Conservation (phyloP, 2,888 invertebrate genomes). For the Drosophila paranaensis region DNA sequence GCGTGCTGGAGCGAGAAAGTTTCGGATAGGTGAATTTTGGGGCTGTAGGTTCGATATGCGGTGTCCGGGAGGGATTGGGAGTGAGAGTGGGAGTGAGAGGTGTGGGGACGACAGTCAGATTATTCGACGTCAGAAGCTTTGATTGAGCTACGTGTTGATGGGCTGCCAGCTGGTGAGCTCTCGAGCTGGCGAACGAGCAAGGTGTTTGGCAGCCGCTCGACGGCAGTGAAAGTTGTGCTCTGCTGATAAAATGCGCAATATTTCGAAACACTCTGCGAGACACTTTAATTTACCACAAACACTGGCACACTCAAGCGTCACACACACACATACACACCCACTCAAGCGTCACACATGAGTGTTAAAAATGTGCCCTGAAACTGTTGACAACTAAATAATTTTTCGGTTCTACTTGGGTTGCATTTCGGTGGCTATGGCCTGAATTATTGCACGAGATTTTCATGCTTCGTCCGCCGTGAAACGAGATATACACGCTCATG, state of each 20-base stretch:
- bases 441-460: constrained; percentile 46
- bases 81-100: no score
- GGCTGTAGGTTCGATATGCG: background rate
- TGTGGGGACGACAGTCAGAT: constrained; percentile 13
- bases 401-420: constrained; percentile 37
- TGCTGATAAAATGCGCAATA: constrained; percentile 54
- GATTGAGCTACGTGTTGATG: constrained; percentile 65
- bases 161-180: constrained; percentile 20
- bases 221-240: constrained; percentile 23
- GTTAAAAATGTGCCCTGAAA: constrained; percentile 40
- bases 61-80: background rate
- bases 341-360: constrained; percentile 1
- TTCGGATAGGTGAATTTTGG: constrained; percentile 38
- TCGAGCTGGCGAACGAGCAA: constrained; percentile 13
- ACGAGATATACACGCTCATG: constrained; percentile 59
- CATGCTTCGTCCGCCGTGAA: constrained; percentile 72
- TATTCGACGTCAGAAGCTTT: constrained; percentile 38
- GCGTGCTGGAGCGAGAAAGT: constrained; percentile 34
- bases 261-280: constrained; percentile 54
- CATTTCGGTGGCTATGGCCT: constrained; percentile 19
- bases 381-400: constrained; percentile 59
- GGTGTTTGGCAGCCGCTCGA: constrained; percentile 13
- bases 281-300: constrained; percentile 60
- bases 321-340: constrained; percentile 7
- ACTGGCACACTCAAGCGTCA: background rate